Conservation (phyloP, 2,113 vertebrate species). For the Rhipidura dahli region DNA sequence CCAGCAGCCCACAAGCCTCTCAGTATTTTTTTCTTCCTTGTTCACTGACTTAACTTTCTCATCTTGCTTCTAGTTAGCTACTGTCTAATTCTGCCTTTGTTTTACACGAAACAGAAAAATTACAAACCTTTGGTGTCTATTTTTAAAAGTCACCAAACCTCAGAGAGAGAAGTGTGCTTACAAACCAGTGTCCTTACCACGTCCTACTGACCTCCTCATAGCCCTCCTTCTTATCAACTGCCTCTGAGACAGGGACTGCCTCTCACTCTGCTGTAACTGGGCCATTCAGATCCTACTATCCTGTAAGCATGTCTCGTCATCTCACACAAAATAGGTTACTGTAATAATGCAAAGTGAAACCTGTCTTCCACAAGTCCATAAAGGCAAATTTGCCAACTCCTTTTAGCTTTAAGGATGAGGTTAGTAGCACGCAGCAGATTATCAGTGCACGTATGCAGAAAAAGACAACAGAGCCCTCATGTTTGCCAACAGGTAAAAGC, state of each 20-base stretch:
- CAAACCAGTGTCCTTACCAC: background rate
- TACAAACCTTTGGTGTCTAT: background rate
- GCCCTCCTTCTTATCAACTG: background rate
- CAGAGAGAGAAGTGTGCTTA: background rate
- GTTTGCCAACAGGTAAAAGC: background rate
- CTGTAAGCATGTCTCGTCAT: background rate
- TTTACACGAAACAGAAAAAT: background rate
- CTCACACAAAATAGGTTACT: background rate
- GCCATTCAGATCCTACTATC: background rate
- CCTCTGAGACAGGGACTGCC: background rate
- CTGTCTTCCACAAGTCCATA: background rate
- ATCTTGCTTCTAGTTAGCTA: background rate
- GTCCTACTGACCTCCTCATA: background rate
- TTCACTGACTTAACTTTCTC: background rate
- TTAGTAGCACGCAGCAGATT: background rate
- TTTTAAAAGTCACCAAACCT: background rate
- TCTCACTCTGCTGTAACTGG: background rate
- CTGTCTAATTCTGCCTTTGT: background rate
- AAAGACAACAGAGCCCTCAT: background rate
- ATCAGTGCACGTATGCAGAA: background rate
- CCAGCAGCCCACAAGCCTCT: background rate
- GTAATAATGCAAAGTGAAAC: background rate
- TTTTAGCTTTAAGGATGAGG: background rate
- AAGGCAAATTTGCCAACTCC: background rate
- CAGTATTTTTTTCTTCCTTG: rapidly evolving